These are phyloP conservation scores for Chromoteleia sp. DNA, from an alignment of 2,888 invertebrate species.

Conservation along the genomic window DNA sequence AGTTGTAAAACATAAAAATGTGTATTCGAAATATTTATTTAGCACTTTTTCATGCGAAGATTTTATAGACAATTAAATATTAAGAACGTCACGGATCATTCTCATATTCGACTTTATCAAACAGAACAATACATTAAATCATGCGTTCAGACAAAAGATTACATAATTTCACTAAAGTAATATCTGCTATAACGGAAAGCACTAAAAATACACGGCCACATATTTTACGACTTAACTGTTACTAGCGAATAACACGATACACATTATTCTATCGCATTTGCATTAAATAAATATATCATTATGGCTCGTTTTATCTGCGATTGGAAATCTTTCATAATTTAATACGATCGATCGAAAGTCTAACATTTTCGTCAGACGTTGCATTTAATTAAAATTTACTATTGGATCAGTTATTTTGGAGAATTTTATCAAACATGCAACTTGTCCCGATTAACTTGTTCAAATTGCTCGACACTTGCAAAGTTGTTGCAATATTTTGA, in stretches of 20 bases:
- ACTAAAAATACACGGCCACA: constrained; percentile 16
- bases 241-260: constrained; percentile 8
- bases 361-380: not conserved
- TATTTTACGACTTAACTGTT: constrained; percentile 34
- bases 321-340: constrained; percentile 8
- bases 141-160: constrained; percentile 39
- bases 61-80: constrained; percentile 55
- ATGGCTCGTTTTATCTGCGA: constrained; percentile 1
- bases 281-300: constrained; percentile 24
- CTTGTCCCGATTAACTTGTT: constrained; percentile 32
- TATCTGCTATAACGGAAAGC: constrained; percentile 26
- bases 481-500: constrained; percentile 49
- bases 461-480: constrained; percentile 44
- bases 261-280: constrained; percentile 8
- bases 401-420: constrained; percentile 22
- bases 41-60: constrained; percentile 4
- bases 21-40: constrained; percentile 4
- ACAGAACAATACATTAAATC: constrained; percentile 47
- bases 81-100: constrained; percentile 35
- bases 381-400: constrained; percentile 31
- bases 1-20: constrained; percentile 4
- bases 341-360: constrained; percentile 9
- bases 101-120: constrained; percentile 54
- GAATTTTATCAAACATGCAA: constrained; percentile 27
- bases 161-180: constrained; percentile 38